These are phyloP conservation scores for Drosophila acutilabella DNA, from an alignment of 2,888 invertebrate genomes.

Conservation along the genomic window DNA sequence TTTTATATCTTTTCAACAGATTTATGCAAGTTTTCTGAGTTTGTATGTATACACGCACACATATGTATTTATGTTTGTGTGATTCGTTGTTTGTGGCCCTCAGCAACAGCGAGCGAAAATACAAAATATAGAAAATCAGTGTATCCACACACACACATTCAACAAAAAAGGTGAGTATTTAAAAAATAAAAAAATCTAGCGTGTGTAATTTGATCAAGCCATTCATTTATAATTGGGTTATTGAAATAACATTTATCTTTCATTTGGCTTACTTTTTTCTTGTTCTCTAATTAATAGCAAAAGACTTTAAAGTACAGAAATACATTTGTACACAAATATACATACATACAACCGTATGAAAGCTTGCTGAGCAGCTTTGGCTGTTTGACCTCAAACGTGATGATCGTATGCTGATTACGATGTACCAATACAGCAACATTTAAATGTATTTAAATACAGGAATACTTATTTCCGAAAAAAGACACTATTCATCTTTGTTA, in stretches of 20 bases:
- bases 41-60: conserved; percentile 21
- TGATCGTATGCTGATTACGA: conserved; percentile 29
- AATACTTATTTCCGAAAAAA: neutral
- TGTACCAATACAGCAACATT: conserved; percentile 2
- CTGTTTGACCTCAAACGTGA: conserved; percentile 53
- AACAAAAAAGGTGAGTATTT: conserved; percentile 31
- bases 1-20: conserved; percentile 57
- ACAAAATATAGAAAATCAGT: conserved; percentile 54
- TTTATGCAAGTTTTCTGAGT: conserved; percentile 67
- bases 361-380: conserved; percentile 22
- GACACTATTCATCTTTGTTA: neutral
- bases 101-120: conserved; percentile 67
- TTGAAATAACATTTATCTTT: conserved; percentile 24
- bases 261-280: conserved; percentile 1
- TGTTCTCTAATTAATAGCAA: conserved; percentile 16
- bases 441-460: conserved; percentile 1
- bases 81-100: conserved; percentile 47
- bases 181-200: conserved; percentile 19
- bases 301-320: neutral
- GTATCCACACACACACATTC: conserved; percentile 42
- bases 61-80: conserved; percentile 14
- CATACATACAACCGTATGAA: neutral
- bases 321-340: neutral
- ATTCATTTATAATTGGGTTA: conserved; percentile 39
- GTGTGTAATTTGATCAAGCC: conserved; percentile 34